Conservation (phyloP, 2,113 vertebrate species). For the Garra rufa region DNA sequence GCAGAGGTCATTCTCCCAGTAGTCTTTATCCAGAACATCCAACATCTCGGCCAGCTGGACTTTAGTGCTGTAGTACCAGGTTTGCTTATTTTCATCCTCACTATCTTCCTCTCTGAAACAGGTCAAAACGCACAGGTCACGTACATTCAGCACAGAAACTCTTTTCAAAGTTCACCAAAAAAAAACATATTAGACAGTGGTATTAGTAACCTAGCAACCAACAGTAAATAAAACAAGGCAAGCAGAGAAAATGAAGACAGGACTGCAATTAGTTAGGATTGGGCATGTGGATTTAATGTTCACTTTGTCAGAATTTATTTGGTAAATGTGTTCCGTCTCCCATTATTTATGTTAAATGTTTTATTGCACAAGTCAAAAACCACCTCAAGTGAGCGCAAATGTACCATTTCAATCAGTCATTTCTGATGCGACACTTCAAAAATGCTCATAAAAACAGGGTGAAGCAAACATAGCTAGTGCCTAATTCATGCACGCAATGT, state of each 20-base stretch:
- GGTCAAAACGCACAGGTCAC: not conserved
- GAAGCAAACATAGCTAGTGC: too few relatives aligned
- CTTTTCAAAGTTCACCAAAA: not conserved
- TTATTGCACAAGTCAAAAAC: not conserved
- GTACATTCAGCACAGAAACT: too few relatives aligned
- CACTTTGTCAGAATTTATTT: too few relatives aligned
- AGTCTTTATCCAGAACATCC: conserved; percentile 88
- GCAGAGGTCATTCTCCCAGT: conserved; percentile 93
- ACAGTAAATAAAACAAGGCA: not conserved
- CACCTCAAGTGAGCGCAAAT: not conserved
- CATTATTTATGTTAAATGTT: not conserved
- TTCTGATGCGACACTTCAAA: not conserved
- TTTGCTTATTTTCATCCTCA: conserved; percentile 88
- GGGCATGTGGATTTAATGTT: not conserved
- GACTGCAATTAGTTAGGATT: too few relatives aligned
- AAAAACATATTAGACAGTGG: not conserved
- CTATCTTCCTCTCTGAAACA: conserved; percentile 88
- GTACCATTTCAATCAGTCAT: not conserved
- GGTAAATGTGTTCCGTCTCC: too few relatives aligned
- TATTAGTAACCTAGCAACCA: not conserved
- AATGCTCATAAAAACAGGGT: not conserved
- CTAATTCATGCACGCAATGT: too few relatives aligned
- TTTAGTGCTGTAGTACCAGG: conserved; percentile 98
- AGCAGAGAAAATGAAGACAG: too few relatives aligned
- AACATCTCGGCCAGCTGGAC: conserved; percentile 89